These are phyloP conservation scores for Karalla daura DNA, from an alignment of 2,797 vertebrate genomes.

Conservation along the genomic window DNA sequence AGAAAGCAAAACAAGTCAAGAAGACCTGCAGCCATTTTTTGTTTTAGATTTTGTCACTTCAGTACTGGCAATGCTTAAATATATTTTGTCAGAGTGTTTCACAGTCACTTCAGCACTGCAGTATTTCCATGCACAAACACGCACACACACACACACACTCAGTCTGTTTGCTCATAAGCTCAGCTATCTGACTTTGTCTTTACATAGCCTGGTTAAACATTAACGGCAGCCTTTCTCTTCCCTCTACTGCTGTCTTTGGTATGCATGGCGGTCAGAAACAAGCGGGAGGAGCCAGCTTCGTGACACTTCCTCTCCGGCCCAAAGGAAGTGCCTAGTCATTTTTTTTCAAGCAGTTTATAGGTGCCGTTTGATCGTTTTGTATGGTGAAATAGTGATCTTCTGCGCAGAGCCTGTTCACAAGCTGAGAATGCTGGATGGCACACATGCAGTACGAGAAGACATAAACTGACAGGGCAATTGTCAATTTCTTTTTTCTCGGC, in stretches of 20 bases:
- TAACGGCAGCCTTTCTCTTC: conserved; percentile 66
- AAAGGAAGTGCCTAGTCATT: conserved; percentile 26
- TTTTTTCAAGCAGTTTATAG: conserved; percentile 8
- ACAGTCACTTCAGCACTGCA: conserved; percentile 2
- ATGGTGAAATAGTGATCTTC: background rate
- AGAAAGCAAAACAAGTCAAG: background rate
- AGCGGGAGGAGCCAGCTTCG: conserved; percentile 22
- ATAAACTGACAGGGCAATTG: no score
- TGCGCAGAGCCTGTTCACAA: no score
- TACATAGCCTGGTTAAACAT: conserved; percentile 74
- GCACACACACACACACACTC: conserved; percentile 4
- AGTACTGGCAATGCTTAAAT: background rate
- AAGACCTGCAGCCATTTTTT: background rate
- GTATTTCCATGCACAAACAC: conserved; percentile 10
- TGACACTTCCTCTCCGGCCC: conserved; percentile 49
- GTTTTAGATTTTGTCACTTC: background rate
- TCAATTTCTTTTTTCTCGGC: no score
- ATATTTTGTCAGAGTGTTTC: conserved; percentile 13
- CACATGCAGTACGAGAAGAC: no score
- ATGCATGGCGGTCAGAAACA: conserved; percentile 51
- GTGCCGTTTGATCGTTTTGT: background rate
- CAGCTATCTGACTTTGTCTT: conserved; percentile 61
- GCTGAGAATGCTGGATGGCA: no score
- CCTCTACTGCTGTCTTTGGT: conserved; percentile 57
- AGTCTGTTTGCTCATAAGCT: conserved; percentile 66